Evolutionary conservation across 2,113 vertebrate genomes (phyloP).

Genomic region (Pampusana beccarii): DNA sequence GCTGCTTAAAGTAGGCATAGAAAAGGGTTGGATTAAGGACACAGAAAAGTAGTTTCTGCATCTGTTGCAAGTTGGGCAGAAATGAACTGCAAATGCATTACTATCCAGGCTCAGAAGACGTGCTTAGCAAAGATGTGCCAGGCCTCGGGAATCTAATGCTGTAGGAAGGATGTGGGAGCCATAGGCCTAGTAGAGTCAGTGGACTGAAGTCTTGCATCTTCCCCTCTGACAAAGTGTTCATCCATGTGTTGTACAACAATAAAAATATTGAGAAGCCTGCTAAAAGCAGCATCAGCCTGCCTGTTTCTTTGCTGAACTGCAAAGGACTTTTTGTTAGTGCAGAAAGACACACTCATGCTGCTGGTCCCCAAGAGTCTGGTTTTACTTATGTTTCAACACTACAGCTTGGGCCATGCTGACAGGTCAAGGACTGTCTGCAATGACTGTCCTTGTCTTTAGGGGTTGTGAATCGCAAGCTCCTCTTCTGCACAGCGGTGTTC

Average conservation of each 20-base stretch:
- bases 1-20: background rate
- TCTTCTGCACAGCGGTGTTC: background rate
- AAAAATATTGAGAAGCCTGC: background rate
- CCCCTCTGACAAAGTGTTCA: background rate
- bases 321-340: background rate
- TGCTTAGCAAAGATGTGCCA: background rate
- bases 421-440: background rate
- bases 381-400: background rate
- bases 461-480: background rate
- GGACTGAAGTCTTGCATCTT: background rate
- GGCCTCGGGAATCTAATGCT: background rate
- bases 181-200: background rate
- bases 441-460: background rate
- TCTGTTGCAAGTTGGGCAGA: background rate
- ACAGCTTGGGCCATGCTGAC: background rate
- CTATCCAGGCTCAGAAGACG: background rate
- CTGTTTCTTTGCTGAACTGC: conserved; percentile 2
- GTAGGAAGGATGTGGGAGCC: background rate
- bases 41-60: background rate
- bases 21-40: background rate
- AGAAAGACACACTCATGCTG: background rate
- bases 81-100: background rate
- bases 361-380: background rate
- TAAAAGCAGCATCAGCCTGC: background rate
- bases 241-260: background rate